Evolutionary conservation across 2,113 vertebrate genomes (phyloP), one percentile per base, ranked within the genome.

Genomic region (Peucedramus taeniatus): DNA sequence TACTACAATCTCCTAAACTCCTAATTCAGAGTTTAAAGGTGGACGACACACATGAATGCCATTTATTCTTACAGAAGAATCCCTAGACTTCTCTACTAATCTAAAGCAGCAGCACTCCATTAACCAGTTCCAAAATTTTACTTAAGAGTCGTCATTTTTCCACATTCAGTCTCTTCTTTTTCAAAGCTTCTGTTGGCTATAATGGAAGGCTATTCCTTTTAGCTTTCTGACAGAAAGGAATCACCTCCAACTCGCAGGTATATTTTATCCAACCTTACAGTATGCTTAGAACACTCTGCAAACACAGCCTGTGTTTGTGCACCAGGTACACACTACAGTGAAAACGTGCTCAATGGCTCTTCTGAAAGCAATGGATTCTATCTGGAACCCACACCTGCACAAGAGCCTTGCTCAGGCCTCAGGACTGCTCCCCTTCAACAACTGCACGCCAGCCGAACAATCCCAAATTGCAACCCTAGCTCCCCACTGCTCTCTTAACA

Each of bases 381-480:
- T 69, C 4, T 1, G 1, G 75, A 69, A 45, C n/a, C 15, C 8
- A 37, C 30, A 89, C 21, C 35, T 40, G 19, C 54, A 26, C 0
- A 0, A 51, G 16, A 54, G 35, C 35, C 30, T 68, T 27, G 6
- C 15, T 27, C 30, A 20, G 51, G 47, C 87, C 42, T 60, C 74
- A 33, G n/a, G 24, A 33, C 10, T 8, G n/a, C 83, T 87, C n/a
- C 49, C 39, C 45, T 56, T 20, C 30, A 44, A 27, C 1, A 19
- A 20, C 18, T 3, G 11, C 39, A 27, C 2, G 9, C 31, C 31
- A 27, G 50, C 20, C 23, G 33, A 37, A 50, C 42, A 70, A 66
- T 4, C 49, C 44, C 57, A 40, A 54, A 64, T 1, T 1, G 4
- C 33, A n/a, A 2, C 1, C 5, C 0, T 2, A 53, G 45, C 1